Base-by-base conservation (phyloP, 2,113 vertebrate species). In the Pseudorasbora parva region DNA sequence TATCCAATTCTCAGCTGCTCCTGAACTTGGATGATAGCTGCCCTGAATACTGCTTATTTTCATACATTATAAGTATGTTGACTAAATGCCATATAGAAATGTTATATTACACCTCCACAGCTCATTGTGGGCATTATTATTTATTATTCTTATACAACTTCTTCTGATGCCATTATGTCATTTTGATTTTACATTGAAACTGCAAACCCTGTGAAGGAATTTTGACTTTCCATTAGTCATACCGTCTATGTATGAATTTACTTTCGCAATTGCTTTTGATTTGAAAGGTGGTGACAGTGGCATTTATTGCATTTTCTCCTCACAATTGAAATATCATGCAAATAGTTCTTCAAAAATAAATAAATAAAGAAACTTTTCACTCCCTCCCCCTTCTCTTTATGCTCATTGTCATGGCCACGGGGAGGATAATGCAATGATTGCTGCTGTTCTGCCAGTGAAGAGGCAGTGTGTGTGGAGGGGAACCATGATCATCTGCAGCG, bases 401-500 rank as follows among this genome's bases (percentile, higher is more conserved):
- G 25, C 10, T 71, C 33, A 51, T 69, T 85, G 47, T 60, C 66
- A 41, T 76, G 59, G 60, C 74, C 79, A 51, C 56, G 6, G 79
- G 33, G 66, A 73, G 66, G 66, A 47, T 59, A 85, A 82, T 75
- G 57, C 66, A 85, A 82, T 85, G 76, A 87, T 84, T 82, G 74
- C 74, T 80, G 66, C 66, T 82, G 68, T 81, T 85, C 83, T 74
- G 21, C 68, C 81, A 21, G 82, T 78, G 23, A 73, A 82, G 71
- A 83, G 37, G 59, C 51, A 72, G 51, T 84, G 64, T 56, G 43
- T 66, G 56, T 47, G 82, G 71, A 77, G 73, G 51, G 45, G 27
- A 85, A 66, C 45, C 47, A 87, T 87, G 82, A 83, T 86, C 62
- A 86, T 71, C 69, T 82, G 84, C 60, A 84, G 78, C 14, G 80